phyloP scores from a whole-genome alignment of 2,888 invertebrate genomes.

The Cistogaster globosa region DNA sequence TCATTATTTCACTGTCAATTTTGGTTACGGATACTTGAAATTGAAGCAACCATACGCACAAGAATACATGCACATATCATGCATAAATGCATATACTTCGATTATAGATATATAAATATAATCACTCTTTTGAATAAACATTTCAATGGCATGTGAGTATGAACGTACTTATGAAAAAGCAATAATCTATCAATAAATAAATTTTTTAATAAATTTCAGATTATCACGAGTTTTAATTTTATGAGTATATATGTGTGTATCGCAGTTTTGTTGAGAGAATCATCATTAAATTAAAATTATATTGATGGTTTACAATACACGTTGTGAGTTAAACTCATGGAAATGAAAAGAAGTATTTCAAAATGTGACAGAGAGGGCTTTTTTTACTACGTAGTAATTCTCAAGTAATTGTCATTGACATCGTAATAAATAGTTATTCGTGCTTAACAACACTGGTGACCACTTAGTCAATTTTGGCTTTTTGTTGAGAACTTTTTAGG shows the following conservation, averaged over 20 bases:
- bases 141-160: not conserved
- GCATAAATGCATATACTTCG: not conserved
- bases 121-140: conserved; percentile 12
- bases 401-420: conserved; percentile 65
- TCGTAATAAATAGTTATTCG: conserved; percentile 68
- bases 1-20: conserved; percentile 67
- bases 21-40: conserved; percentile 45
- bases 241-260: not conserved
- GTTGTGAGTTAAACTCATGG: not conserved
- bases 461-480: conserved; percentile 58
- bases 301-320: not conserved
- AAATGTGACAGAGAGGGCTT: conserved; percentile 39
- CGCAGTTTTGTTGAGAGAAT: conserved; percentile 13
- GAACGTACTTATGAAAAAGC: not conserved
- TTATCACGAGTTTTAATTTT: conserved; percentile 48
- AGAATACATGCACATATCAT: not conserved
- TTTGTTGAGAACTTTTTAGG: conserved; percentile 29
- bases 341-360: conserved; percentile 1
- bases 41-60: conserved; percentile 20
- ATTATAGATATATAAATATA: not conserved
- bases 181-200: conserved; percentile 64
- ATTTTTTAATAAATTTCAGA: conserved; percentile 63
- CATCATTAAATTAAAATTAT: conserved; percentile 11
- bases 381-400: conserved; percentile 8
- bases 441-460: conserved; percentile 66